These are phyloP conservation scores for Volucella zonaria DNA, from an alignment of 2,888 invertebrate species.

Conservation along the genomic window DNA sequence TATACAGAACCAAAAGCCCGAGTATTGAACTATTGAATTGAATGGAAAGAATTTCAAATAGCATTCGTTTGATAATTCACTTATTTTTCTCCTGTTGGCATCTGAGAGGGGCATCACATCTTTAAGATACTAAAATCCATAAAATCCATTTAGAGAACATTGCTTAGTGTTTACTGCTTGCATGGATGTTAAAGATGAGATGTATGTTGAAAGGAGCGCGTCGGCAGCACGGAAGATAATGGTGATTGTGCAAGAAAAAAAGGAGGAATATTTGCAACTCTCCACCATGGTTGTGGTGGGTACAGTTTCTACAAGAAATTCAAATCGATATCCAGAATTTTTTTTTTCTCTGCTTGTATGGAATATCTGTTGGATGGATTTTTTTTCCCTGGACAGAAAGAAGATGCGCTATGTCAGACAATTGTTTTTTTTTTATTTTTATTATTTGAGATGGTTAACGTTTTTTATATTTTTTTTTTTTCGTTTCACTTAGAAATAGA, in stretches of 20 bases:
- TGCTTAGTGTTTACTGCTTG: conserved; percentile 18
- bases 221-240: background rate
- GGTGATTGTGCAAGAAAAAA: conserved; percentile 13
- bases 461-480: background rate
- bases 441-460: background rate
- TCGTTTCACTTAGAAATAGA: background rate
- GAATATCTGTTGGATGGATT: background rate
- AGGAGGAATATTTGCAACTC: conserved; percentile 9
- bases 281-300: conserved; percentile 1
- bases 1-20: conserved; percentile 11
- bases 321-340: conserved; percentile 57
- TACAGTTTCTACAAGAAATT: conserved; percentile 47
- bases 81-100: conserved; percentile 3
- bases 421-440: background rate
- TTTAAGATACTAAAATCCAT: background rate
- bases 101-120: background rate
- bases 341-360: conserved; percentile 4
- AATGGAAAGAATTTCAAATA: background rate
- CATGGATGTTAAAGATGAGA: background rate
- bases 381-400: background rate
- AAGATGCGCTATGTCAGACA: background rate
- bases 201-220: background rate
- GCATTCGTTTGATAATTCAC: background rate
- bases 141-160: background rate
- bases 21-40: too few relatives aligned